A percentile compares a stretch with the other conserved stretches of the same genome.
phyloP scores from a whole-genome alignment of 2,797 vertebrate genomes.

The Tenualosa thibaudeaui region DNA sequence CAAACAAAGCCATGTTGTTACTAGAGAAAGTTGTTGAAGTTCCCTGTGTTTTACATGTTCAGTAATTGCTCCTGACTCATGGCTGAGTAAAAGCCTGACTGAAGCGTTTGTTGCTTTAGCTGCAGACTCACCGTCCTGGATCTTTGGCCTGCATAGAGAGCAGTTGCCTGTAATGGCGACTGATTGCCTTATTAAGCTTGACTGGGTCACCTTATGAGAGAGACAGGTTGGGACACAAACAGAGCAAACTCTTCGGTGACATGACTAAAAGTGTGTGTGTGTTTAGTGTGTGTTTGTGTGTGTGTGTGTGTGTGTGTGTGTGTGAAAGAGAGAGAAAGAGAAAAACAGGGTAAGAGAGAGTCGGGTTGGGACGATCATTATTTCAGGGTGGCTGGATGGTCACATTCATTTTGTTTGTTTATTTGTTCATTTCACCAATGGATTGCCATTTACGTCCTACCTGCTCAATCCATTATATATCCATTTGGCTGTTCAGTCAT shows the following conservation, averaged over 20 bases:
- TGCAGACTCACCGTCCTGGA: slow-evolving; percentile 65
- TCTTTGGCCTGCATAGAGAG: slow-evolving; percentile 41
- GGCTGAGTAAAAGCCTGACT: slow-evolving; percentile 63
- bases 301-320: neutral
- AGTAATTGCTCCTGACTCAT: slow-evolving; percentile 52
- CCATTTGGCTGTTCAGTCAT: slow-evolving; percentile 21
- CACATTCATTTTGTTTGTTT: slow-evolving; percentile 42
- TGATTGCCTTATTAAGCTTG: slow-evolving; percentile 69
- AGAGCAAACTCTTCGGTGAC: neutral
- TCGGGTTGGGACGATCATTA: neutral
- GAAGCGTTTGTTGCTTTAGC: slow-evolving; percentile 60
- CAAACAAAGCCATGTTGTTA: neutral
- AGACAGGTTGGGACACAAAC: neutral
- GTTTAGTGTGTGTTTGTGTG: neutral
- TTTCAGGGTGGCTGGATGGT: slow-evolving; percentile 9
- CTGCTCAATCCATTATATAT: slow-evolving; percentile 23
- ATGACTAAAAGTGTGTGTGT: slow-evolving; percentile 4
- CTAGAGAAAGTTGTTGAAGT: slow-evolving; percentile 38
- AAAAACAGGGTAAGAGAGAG: neutral
- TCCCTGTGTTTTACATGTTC: neutral
- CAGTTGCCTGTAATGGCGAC: slow-evolving; percentile 66
- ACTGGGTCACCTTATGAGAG: slow-evolving; percentile 62
- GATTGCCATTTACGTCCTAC: slow-evolving; percentile 9
- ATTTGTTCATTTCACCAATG: slow-evolving; percentile 29
- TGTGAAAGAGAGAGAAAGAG: neutral